Evolutionary conservation across 2,888 invertebrate genomes (phyloP).

Genomic region (Labia minor): DNA sequence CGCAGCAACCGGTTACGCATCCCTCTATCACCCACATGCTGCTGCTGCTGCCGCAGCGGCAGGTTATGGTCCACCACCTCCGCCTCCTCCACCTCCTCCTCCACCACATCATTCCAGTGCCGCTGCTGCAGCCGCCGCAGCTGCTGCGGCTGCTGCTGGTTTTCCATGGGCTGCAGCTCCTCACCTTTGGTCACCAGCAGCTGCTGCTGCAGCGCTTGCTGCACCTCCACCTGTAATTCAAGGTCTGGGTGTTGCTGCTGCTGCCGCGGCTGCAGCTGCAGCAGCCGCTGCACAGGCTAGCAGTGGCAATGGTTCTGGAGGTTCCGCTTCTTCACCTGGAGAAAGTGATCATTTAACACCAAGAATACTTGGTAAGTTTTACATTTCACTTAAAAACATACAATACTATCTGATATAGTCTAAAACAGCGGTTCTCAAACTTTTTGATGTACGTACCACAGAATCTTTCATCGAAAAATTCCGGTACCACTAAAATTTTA

Average conservation of each 20-base stretch:
- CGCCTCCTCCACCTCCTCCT: slow-evolving; percentile 26
- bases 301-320: not conserved
- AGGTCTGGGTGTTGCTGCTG: slow-evolving; percentile 32
- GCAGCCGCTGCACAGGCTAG: slow-evolving; percentile 35
- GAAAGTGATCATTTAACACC: not conserved
- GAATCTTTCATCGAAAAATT: too few relatives aligned
- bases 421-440: too few relatives aligned
- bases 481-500: too few relatives aligned
- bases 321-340: not conserved
- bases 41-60: slow-evolving; percentile 47
- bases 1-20: slow-evolving; percentile 71
- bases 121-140: slow-evolving; percentile 26
- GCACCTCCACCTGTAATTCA: slow-evolving; percentile 27
- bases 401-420: too few relatives aligned
- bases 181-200: slow-evolving; percentile 29
- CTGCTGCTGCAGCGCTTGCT: slow-evolving; percentile 26
- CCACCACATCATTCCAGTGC: slow-evolving; percentile 27
- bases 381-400: too few relatives aligned
- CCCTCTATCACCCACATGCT: slow-evolving; percentile 64
- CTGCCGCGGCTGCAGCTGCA: slow-evolving; percentile 47
- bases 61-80: slow-evolving; percentile 42
- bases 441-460: too few relatives aligned
- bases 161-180: slow-evolving; percentile 24
- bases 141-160: slow-evolving; percentile 25
- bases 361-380: not conserved